Percentiles rank a stretch among this genome's conserved stretches.
Evolutionary conservation across 2,797 vertebrate genomes (phyloP).

Genomic region (Eulemur mongoz): DNA sequence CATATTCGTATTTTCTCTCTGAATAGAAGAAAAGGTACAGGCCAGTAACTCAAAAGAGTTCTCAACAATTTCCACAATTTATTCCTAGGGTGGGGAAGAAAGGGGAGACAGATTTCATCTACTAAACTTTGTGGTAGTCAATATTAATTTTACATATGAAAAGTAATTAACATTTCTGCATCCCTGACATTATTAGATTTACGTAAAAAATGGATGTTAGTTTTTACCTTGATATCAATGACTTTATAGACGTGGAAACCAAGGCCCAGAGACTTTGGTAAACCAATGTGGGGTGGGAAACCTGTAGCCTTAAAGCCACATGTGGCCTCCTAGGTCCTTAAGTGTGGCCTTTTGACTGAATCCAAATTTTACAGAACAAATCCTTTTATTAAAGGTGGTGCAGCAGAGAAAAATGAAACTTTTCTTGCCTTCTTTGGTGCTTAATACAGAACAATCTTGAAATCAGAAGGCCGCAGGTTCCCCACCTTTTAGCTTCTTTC

Average conservation of each 20-base stretch:
- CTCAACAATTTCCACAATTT: background rate
- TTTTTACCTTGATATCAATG: background rate
- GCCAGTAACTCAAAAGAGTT: background rate
- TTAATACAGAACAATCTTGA: background rate
- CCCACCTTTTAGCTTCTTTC: background rate
- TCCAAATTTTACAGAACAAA: background rate
- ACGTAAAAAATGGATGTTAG: background rate
- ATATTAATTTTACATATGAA: background rate
- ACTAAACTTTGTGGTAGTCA: background rate
- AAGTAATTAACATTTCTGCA: background rate
- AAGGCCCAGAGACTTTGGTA: background rate
- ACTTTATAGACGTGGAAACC: background rate
- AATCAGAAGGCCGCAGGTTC: background rate
- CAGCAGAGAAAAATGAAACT: background rate
- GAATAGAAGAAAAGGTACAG: background rate
- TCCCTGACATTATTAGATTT: background rate
- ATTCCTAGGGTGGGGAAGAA: too few relatives aligned
- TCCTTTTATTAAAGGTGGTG: background rate
- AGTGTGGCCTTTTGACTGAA: background rate
- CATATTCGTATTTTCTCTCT: background rate
- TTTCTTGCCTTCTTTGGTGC: background rate
- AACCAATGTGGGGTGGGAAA: background rate
- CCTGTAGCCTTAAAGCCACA: background rate
- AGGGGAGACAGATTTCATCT: background rate
- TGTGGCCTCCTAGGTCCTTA: background rate